Base-by-base conservation (phyloP, 2,888 invertebrate species). In the Dioctria rufipes region DNA sequence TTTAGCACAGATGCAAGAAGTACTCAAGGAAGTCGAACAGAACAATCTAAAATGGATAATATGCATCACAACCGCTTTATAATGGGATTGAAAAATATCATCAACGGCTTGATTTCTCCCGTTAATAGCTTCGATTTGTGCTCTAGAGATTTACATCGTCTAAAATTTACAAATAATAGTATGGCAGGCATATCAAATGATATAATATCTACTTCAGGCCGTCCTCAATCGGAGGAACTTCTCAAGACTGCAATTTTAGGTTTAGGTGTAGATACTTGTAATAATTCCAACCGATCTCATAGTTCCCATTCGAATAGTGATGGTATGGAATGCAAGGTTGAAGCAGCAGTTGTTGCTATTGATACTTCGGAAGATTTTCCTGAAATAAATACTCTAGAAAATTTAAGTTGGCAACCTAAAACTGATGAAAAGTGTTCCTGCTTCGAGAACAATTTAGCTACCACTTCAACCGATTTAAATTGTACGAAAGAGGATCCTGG, bases 341-440 rank as follows among this genome's bases (percentile, higher is more conserved):
- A 61, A 46, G 13, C 82, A 25, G 82, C 82, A 37, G 80, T 83
- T 63, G 73, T 84, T 42, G 81, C 84, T 13, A 82, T 84, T 51
- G 83, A 83, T 25, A 81, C 81, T 49, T 81, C 83, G 43, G 84
- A 84, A 37, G 84, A 84, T 54, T 84, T 84, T 25, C 84, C 84
- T 6, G 84, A 83, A 63, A 80, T 84, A 40, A 83, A 83, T 37
- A 1, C 25, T 11, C n/a, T 37, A 3, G 46, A 43, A 25, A 60
- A 13, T 8, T 42, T 43, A 4, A n/a, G 9, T 6, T 13, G 60
- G 42, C 40, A 9, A 40, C 43, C 13, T 58, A 9, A n/a, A 43
- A 42, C 5, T 40, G 9, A 25, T 9, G 73, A n/a, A 4, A 60
- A 60, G 3, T 60, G 60, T 54, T 60, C 60, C 42, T 42, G 11